These are phyloP conservation scores for Naja naja DNA, from an alignment of 2,113 vertebrate species.

Conservation along the genomic window DNA sequence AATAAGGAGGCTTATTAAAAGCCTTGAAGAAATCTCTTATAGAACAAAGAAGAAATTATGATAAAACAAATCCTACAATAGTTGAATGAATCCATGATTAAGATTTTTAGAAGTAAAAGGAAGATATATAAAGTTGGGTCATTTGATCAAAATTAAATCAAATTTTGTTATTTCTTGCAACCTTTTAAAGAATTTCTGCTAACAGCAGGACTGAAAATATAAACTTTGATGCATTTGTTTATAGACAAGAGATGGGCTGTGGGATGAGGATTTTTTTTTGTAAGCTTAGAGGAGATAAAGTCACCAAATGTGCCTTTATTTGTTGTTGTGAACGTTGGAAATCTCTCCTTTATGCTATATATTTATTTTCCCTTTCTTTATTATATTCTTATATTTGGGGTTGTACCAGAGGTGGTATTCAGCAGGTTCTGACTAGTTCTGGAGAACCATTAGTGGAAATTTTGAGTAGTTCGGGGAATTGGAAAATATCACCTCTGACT, in stretches of 20 bases:
- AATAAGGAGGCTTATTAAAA: neutral
- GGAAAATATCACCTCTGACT: no score
- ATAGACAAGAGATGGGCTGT: neutral
- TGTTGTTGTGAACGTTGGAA: neutral
- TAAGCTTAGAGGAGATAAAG: neutral
- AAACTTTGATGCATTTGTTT: neutral
- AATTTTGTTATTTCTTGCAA: neutral
- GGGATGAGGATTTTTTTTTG: neutral
- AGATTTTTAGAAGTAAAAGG: neutral
- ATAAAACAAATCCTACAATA: neutral
- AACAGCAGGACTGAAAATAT: neutral
- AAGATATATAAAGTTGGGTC: neutral
- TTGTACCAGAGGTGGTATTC: neutral
- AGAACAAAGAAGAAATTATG: neutral
- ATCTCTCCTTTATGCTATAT: neutral
- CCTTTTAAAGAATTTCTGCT: neutral
- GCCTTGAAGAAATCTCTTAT: neutral
- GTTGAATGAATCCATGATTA: neutral
- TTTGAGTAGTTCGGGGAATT: no score
- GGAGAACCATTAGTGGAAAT: no score
- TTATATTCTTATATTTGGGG: neutral
- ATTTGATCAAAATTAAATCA: neutral
- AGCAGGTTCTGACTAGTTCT: no score
- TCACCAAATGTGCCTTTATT: neutral
- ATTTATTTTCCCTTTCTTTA: neutral